A percentile compares a stretch with the other conserved stretches of the same genome.
Evolutionary conservation across 2,888 invertebrate genomes (phyloP).

Genomic region (Patella pellucida): DNA sequence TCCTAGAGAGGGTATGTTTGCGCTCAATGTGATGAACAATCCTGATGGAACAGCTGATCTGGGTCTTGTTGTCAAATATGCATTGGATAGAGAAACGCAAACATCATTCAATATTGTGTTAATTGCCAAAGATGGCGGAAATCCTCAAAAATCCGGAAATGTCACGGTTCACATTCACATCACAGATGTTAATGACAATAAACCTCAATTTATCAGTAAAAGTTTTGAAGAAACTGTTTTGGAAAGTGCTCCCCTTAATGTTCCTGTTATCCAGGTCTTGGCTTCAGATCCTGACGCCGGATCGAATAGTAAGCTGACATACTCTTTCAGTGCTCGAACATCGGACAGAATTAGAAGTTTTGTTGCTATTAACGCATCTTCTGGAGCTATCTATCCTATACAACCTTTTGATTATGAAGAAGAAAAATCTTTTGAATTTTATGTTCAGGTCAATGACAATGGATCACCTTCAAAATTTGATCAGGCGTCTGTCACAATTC

Average conservation of each 20-base stretch:
- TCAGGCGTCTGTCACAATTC: conserved; percentile 75
- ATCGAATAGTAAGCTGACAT: conserved; percentile 77
- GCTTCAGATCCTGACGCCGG: conserved; percentile 89
- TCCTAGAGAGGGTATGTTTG: conserved; percentile 44
- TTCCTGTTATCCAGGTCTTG: conserved; percentile 73
- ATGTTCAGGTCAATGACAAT: conserved; percentile 72
- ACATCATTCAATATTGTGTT: conserved; percentile 49
- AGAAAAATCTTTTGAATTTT: conserved; percentile 80
- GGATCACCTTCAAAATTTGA: conserved; percentile 47
- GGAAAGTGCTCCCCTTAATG: conserved; percentile 41
- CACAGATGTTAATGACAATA: conserved; percentile 50
- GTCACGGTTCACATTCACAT: conserved; percentile 41
- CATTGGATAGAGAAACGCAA: conserved; percentile 53
- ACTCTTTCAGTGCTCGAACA: conserved; percentile 60
- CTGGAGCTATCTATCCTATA: conserved; percentile 85
- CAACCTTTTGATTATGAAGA: conserved; percentile 87
- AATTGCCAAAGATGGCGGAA: conserved; percentile 51
- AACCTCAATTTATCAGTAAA: conserved; percentile 39
- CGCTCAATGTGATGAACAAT: conserved; percentile 36
- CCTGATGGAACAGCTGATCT: conserved; percentile 47
- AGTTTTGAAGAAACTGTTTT: conserved; percentile 37
- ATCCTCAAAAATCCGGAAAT: conserved; percentile 42
- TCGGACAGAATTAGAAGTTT: conserved; percentile 34
- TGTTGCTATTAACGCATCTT: conserved; percentile 81
- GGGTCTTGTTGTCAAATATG: conserved; percentile 48